Percentiles rank a stretch among this genome's conserved stretches.
Conservation (phyloP, 2,888 invertebrate species). For the Melipona beecheii region DNA sequence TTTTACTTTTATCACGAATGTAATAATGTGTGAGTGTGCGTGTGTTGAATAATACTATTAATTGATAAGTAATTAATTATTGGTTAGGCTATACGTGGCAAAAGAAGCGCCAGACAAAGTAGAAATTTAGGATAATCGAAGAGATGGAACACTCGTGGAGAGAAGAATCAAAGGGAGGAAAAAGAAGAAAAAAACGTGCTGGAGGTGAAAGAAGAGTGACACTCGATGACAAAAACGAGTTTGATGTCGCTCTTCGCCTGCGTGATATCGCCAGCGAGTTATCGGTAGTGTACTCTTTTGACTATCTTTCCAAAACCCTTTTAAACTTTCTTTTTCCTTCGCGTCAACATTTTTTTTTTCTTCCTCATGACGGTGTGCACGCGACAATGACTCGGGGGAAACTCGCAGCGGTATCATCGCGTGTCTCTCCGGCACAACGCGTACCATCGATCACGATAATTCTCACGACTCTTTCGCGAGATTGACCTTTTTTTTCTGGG, state of each 20-base stretch:
- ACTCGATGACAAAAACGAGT: background rate
- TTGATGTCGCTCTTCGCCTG: constrained; percentile 36
- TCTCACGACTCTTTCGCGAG: background rate
- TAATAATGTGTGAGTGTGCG: constrained; percentile 83
- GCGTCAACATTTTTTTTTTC: constrained; percentile 16
- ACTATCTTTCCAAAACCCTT: background rate
- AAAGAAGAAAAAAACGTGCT: background rate
- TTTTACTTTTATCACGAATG: constrained; percentile 82
- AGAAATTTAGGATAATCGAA: constrained; percentile 65
- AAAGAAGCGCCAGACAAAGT: constrained; percentile 50
- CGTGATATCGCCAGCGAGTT: constrained; percentile 53
- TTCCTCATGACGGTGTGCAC: background rate
- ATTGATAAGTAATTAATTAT: constrained; percentile 83
- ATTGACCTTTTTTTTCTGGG: too few species aligned
- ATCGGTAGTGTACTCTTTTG: constrained; percentile 9
- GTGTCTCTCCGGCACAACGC: constrained; percentile 34
- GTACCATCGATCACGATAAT: constrained; percentile 57
- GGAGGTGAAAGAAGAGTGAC: constrained; percentile 18
- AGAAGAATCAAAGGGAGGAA: background rate
- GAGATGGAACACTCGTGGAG: background rate
- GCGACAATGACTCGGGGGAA: constrained; percentile 21
- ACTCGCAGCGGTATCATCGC: constrained; percentile 57
- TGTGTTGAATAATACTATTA: constrained; percentile 82
- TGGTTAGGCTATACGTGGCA: constrained; percentile 73
- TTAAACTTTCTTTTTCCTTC: too few species aligned